Conservation (phyloP, 2,113 vertebrate genomes). For the Heteronetta atricapilla region DNA sequence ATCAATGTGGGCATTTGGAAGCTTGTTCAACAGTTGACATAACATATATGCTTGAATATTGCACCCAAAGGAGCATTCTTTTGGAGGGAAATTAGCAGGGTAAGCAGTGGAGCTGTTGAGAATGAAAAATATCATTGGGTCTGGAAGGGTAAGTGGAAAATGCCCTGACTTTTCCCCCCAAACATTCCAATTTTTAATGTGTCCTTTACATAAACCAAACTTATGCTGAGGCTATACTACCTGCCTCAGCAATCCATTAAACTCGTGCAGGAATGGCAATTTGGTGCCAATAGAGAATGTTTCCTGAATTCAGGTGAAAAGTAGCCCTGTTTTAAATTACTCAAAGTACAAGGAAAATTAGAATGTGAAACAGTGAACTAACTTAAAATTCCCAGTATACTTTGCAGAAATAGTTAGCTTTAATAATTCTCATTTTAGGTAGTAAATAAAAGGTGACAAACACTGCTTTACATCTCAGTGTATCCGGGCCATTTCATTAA, state of each 20-base stretch:
- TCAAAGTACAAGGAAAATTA: neutral
- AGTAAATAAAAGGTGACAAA: neutral
- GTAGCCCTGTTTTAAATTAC: neutral
- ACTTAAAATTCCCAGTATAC: neutral
- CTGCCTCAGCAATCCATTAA: neutral
- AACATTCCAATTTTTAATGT: slow-evolving; percentile 23
- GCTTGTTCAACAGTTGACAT: slow-evolving; percentile 13
- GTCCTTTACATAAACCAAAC: slow-evolving; percentile 1
- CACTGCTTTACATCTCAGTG: neutral
- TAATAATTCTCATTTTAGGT: neutral
- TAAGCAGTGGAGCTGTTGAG: neutral
- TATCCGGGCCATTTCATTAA: neutral
- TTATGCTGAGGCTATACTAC: neutral
- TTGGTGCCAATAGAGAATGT: neutral
- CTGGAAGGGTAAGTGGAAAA: slow-evolving; percentile 42
- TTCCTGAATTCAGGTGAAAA: slow-evolving; percentile 14
- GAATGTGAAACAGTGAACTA: neutral
- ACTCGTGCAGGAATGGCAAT: neutral
- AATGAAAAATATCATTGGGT: slow-evolving; percentile 48
- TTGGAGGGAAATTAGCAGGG: slow-evolving; percentile 17
- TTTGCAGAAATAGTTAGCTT: neutral
- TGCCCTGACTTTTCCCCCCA: neutral
- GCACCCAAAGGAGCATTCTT: slow-evolving; percentile 41
- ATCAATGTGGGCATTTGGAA: slow-evolving; percentile 53
- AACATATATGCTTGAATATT: slow-evolving; percentile 37